Base-by-base conservation (phyloP, 2,113 vertebrate genomes). In the Atlantisia rogersi region DNA sequence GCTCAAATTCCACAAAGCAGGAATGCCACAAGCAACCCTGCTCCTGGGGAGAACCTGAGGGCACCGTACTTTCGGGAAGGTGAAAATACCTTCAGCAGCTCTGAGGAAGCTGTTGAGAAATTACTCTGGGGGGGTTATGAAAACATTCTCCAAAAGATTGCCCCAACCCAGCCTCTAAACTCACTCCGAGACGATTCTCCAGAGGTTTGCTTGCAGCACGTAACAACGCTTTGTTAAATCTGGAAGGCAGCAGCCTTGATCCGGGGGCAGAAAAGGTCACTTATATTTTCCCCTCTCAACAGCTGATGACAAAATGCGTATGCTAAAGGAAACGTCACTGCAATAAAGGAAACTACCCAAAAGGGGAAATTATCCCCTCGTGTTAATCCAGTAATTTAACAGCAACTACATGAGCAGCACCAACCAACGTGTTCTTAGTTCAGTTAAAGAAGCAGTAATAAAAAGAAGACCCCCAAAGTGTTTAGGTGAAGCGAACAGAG, bases 81-180 rank as follows among this genome's bases (percentile, higher is more conserved):
- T 86, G 52, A 83, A 88, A 71, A 44, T 37, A 71, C 56, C 53
- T 86, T 79, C 69, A 79, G 74, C 48, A 88, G 74, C 86, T 83
- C 46, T 60, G 73, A 42, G 46, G 29, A 78, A 86, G 64, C 60
- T 91, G 77, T 39, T 94, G 91, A 95, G 81, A 89, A 95, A 89
- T 35, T 68, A 2, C 26, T 48, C 58, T 7, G 12, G 12, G 39
- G 39, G 17, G 32, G 65, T 91, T 82, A 93, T 77, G 50, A 62
- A 69, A 90, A 68, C 52, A 86, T 32, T 6, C 19, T 67, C 44
- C 35, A 63, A 75, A 48, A 87, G 52, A 40, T n/a, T 58, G 60
- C 17, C 64, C 64, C 56, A 74, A 19, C 11, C 19, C 29, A 69
- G 29, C 50, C 26, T 37, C 71, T 37, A 16, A 68, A 86, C 70